Evolutionary conservation across 2,797 vertebrate genomes (phyloP), one percentile per base, ranked within the genome.

Genomic region (Sebastes steindachneri): DNA sequence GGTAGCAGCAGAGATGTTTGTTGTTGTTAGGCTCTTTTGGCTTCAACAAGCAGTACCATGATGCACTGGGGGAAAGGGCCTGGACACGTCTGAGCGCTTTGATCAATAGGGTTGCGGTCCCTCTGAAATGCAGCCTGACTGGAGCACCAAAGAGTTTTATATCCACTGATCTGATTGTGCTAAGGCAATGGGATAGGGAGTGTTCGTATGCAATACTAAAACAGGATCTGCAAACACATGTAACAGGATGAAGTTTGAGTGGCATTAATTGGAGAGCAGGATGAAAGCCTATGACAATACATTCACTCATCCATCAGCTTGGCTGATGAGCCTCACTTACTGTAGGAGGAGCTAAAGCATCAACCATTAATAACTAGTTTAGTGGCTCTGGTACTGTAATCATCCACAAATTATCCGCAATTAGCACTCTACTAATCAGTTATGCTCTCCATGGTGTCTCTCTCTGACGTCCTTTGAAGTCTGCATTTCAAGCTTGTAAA

Each of bases 11-110:
- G 82, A 91, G 86, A 89, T 90, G 90, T 94, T 93, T 94, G 86
- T 93, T 95, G 90, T 92, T 91, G 86, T 91, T 87, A 80, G 90
- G 86, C 87, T 90, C 83, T 89, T 94, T 92, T 94, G 92, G 86
- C 92, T 94, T 83, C 83, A 91, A 86, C 84, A 75, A 89, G 75
- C 79, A 82, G 85, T 73, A 86, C 89, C 85, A 87, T 87, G 89
- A 88, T 93, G 87, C 90, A 90, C 84, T 82, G 80, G 88, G 87
- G 85, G 85, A 90, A 84, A 86, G 80, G 89, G 86, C 73, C 88
- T 91, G 92, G 85, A 90, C 89, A 88, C 15, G 82, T 92, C 84
- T 91, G 89, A 88, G 76, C 14, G 68, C 91, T 95, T 94, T 94
- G 92, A 95, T 95, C 95, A 93, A 93, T 86, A 73, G 83, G 81